Evolutionary conservation across 1,140 invertebrate genomes (phyloP), one percentile per base, ranked within the genome.

Genomic region (Drosophila quadrilineata): DNA sequence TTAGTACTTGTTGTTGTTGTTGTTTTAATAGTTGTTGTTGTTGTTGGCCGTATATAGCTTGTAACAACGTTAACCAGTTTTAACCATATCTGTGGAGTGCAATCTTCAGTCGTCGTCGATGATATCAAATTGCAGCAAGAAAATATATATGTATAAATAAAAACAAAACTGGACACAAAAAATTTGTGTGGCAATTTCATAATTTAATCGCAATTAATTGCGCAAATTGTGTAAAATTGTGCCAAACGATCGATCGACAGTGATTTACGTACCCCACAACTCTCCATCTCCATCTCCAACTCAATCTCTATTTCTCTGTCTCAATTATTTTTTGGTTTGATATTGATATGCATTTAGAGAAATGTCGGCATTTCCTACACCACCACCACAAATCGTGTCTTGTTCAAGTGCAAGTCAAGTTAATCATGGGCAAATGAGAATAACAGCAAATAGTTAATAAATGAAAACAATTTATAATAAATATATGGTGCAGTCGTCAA

Each of bases 171-270:
- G n/a, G n/a, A n/a, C n/a, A n/a, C n/a, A n/a, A n/a, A n/a, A n/a
- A n/a, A n/a, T n/a, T n/a, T n/a, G n/a, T 48, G 52, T 75, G 74
- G 66, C 60, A 48, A 60, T 65, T 52, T 80, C 54, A 63, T 66
- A 71, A 79, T 71, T 77, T 64, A 33, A 26, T 54, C 63, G 59
- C 36, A 82, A 66, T 76, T 80, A 80, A 80, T 80, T 80, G 77
- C 76, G 77, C 77, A 80, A 84, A 80, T 80, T 75, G 65, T 40
- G 65, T 48, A 63, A 59, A n/a, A 71, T 49, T 49, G 45, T 49
- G 45, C 29, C 62, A 68, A 53, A 6, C 14, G 3, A 3, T 14
- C 9, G 8, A 16, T 16, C 21, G 19, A 4, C 74, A 53, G 48
- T 79, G 72, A 84, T 80, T 80, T 80, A 65, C 62, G 45, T 58